Conservation (phyloP, 2,797 vertebrate genomes). For the Neoniphon sammara region DNA sequence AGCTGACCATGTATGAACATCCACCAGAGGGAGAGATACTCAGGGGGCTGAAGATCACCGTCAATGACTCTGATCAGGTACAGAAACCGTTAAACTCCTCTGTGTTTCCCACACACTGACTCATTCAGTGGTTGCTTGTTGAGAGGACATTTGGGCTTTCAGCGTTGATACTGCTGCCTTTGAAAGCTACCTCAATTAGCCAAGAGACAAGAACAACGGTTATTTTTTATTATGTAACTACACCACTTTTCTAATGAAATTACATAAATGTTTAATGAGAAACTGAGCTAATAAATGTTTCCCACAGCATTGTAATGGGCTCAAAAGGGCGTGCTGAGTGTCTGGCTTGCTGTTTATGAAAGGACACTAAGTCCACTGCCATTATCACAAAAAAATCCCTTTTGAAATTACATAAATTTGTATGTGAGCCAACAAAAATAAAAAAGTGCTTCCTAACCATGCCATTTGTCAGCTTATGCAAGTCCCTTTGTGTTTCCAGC, state of each 20-base stretch:
- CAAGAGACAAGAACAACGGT: conserved; percentile 4
- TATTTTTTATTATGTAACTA: conserved; percentile 39
- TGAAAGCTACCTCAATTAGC: conserved; percentile 2
- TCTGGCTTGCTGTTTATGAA: conserved; percentile 35
- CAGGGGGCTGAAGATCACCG: conserved; percentile 92
- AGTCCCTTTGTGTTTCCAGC: conserved; percentile 56
- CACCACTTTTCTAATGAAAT: conserved; percentile 36
- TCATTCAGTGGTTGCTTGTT: background rate
- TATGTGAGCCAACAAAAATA: conserved; percentile 58
- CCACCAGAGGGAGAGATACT: conserved; percentile 95
- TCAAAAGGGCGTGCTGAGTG: conserved; percentile 28
- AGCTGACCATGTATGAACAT: conserved; percentile 94
- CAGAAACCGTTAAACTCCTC: background rate
- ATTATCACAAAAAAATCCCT: conserved; percentile 59
- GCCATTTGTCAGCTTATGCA: conserved; percentile 72
- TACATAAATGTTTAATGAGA: conserved; percentile 54
- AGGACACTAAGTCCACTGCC: conserved; percentile 45
- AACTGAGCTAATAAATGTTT: conserved; percentile 34
- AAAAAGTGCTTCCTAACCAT: conserved; percentile 51
- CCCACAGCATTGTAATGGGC: conserved; percentile 13
- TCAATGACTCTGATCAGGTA: conserved; percentile 97
- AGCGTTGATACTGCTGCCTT: background rate
- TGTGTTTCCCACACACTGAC: background rate
- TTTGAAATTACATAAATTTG: conserved; percentile 57
- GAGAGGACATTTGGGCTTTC: background rate